These are phyloP conservation scores for Eumacrocentrus americanus DNA, from an alignment of 2,888 invertebrate genomes.

Conservation along the genomic window DNA sequence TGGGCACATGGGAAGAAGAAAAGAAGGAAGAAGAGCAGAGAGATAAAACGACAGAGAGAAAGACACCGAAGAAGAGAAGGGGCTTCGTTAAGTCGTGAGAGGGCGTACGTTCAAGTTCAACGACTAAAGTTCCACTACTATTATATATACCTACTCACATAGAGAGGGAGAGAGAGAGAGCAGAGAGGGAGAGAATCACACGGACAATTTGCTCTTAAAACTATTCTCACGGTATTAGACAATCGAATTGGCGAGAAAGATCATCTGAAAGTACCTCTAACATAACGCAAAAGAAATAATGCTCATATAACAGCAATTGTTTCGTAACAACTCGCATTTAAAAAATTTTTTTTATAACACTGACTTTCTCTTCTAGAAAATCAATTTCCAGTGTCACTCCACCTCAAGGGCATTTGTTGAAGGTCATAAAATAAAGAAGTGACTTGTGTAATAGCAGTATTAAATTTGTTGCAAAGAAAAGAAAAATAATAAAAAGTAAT, in stretches of 20 bases:
- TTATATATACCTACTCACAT: not conserved
- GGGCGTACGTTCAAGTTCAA: slow-evolving; percentile 18
- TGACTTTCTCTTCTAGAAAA: slow-evolving; percentile 10
- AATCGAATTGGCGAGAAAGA: slow-evolving; percentile 7
- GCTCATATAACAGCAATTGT: not conserved
- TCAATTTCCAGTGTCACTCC: slow-evolving; percentile 7
- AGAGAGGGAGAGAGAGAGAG: too few relatives aligned
- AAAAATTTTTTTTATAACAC: not conserved
- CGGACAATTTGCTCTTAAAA: slow-evolving; percentile 8
- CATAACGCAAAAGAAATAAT: not conserved
- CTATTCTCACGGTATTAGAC: slow-evolving; percentile 14
- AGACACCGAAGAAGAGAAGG: not conserved
- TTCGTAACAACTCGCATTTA: slow-evolving; percentile 1
- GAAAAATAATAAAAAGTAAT: too few relatives aligned
- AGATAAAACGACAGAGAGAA: not conserved
- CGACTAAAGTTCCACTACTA: slow-evolving; percentile 12
- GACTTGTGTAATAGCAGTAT: too few relatives aligned
- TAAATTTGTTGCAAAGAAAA: too few relatives aligned
- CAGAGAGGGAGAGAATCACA: too few relatives aligned
- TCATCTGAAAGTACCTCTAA: not conserved
- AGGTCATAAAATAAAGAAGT: not conserved
- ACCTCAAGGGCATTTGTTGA: slow-evolving; percentile 5
- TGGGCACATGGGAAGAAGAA: slow-evolving; percentile 16
- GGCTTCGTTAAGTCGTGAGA: not conserved
- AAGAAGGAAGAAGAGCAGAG: not conserved